phyloP scores from a whole-genome alignment of 2,888 invertebrate genomes.

The Drosophila nr. fundita region DNA sequence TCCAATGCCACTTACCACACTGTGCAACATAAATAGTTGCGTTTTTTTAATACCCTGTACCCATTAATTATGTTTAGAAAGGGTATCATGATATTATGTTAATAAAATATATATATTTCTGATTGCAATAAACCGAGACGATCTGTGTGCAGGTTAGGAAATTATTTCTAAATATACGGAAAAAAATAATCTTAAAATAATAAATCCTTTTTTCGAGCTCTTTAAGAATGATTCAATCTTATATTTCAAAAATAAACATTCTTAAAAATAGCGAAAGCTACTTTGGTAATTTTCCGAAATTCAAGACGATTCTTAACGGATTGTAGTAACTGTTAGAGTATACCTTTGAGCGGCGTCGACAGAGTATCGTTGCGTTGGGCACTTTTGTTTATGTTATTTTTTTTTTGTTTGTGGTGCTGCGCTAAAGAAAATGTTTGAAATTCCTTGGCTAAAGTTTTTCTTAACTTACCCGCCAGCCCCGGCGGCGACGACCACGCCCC shows the following conservation, averaged over 20 bases:
- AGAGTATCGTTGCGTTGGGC: background rate
- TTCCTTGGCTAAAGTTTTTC: conserved; percentile 59
- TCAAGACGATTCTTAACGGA: background rate
- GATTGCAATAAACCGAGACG: background rate
- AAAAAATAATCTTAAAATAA: background rate
- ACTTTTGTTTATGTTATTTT: background rate
- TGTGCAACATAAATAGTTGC: conserved; percentile 79
- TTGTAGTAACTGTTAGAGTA: background rate
- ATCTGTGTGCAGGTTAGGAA: background rate
- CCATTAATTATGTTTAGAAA: background rate
- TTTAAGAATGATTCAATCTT: background rate
- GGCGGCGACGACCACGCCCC: background rate
- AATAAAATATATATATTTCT: background rate
- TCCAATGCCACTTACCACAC: conserved; percentile 29
- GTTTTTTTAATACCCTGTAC: conserved; percentile 46
- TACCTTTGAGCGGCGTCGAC: background rate
- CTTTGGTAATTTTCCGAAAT: background rate
- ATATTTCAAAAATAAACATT: fast-evolving
- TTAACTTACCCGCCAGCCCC: conserved; percentile 5
- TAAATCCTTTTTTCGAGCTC: fast-evolving
- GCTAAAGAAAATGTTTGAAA: conserved; percentile 71
- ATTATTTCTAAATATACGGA: background rate
- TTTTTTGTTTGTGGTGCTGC: conserved; percentile 31
- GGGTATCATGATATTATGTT: background rate
- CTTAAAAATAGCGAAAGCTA: background rate